These are phyloP conservation scores for Nicator chloris DNA, from an alignment of 2,113 vertebrate genomes.

Conservation along the genomic window DNA sequence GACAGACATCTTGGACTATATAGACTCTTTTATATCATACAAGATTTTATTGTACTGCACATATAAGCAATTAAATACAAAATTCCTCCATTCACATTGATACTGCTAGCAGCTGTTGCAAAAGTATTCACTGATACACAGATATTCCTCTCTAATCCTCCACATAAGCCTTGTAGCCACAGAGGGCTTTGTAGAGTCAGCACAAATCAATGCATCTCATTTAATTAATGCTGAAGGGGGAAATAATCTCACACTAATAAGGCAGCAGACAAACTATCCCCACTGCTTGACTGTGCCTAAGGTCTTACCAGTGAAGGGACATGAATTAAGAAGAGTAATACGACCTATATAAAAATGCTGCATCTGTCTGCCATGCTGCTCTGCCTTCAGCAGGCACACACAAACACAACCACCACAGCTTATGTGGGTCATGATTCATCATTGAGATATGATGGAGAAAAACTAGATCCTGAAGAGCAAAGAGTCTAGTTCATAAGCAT, in stretches of 20 bases:
- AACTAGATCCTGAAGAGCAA: neutral
- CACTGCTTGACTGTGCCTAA: slow-evolving; percentile 37
- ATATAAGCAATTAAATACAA: slow-evolving; percentile 24
- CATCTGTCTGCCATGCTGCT: neutral
- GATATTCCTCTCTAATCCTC: slow-evolving; percentile 33
- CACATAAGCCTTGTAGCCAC: slow-evolving; percentile 47
- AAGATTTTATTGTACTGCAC: neutral
- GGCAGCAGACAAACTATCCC: slow-evolving; percentile 55
- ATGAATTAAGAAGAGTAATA: slow-evolving; percentile 52
- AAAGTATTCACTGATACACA: slow-evolving; percentile 22
- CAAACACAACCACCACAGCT: neutral
- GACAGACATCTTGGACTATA: neutral
- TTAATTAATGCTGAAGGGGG: slow-evolving; percentile 67
- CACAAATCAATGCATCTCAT: slow-evolving; percentile 60
- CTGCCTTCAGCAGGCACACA: neutral
- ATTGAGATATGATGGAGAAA: neutral
- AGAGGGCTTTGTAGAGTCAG: slow-evolving; percentile 52
- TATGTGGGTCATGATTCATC: neutral
- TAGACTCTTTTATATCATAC: neutral
- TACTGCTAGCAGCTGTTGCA: slow-evolving; percentile 27
- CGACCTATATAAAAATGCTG: slow-evolving; percentile 33
- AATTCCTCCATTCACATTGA: slow-evolving; percentile 20
- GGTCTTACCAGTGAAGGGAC: slow-evolving; percentile 53
- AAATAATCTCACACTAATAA: slow-evolving; percentile 68
- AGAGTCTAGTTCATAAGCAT: neutral